Evolutionary conservation across 2,888 invertebrate species (phyloP).

Genomic region (Callyntrura guangdongensis): DNA sequence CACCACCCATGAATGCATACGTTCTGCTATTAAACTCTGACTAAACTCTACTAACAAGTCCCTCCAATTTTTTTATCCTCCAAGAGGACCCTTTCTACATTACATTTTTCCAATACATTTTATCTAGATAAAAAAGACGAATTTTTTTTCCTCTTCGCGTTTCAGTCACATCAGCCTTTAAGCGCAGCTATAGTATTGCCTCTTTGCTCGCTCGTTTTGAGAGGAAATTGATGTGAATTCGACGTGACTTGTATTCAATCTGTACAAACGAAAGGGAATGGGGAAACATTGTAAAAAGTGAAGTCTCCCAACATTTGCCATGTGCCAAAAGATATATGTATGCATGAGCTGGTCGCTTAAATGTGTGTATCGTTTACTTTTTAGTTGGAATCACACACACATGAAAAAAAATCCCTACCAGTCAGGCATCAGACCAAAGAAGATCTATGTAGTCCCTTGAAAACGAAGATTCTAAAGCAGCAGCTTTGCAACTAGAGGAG

Average conservation of each 20-base stretch:
- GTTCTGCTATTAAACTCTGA: background rate
- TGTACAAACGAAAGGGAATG: slow-evolving; percentile 25
- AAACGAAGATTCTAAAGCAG: slow-evolving; percentile 26
- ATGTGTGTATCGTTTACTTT: slow-evolving; percentile 66
- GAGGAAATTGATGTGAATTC: slow-evolving; percentile 75
- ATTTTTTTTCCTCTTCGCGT: slow-evolving; percentile 4
- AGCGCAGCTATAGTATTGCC: slow-evolving; percentile 41
- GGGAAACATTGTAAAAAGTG: background rate
- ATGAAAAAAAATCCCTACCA: background rate
- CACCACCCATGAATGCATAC: background rate
- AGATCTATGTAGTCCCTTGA: slow-evolving; percentile 24
- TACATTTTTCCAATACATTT: background rate
- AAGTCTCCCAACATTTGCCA: background rate
- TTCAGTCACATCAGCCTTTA: slow-evolving; percentile 61
- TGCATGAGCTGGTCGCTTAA: slow-evolving; percentile 33
- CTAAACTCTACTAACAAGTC: background rate
- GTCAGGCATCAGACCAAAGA: slow-evolving; percentile 8
- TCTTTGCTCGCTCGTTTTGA: slow-evolving; percentile 48
- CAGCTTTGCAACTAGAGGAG: slow-evolving; percentile 6
- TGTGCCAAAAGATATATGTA: slow-evolving; percentile 63
- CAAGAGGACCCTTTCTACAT: slow-evolving; percentile 5
- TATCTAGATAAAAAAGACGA: slow-evolving; percentile 18
- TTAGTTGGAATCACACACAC: slow-evolving; percentile 47
- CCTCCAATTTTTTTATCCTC: slow-evolving; percentile 15
- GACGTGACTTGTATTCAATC: slow-evolving; percentile 76